These are phyloP conservation scores for Tarsius wallacei DNA, from an alignment of 2,797 vertebrate genomes.

Conservation along the genomic window DNA sequence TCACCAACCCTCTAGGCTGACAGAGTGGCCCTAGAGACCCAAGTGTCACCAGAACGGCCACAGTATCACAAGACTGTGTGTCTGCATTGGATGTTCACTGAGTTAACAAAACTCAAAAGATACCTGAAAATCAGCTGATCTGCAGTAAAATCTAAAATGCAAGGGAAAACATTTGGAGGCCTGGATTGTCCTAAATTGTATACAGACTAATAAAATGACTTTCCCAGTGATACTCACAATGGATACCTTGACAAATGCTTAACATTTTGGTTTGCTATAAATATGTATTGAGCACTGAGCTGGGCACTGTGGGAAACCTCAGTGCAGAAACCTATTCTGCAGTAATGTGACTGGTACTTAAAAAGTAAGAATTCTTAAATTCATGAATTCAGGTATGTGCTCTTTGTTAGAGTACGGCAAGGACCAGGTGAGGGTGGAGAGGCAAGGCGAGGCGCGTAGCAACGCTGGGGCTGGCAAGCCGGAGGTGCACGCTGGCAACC, in stretches of 20 bases:
- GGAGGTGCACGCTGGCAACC: no score
- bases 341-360: slow-evolving; percentile 39
- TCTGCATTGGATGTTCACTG: background rate
- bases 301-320: slow-evolving; percentile 7
- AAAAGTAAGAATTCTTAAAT: slow-evolving; percentile 19
- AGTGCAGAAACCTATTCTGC: background rate
- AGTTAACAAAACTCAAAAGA: background rate
- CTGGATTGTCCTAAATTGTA: background rate
- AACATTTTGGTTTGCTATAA: slow-evolving; percentile 11
- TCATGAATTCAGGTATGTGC: background rate
- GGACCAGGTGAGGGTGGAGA: no score
- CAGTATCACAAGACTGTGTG: slow-evolving; percentile 6
- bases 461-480: no score
- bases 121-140: background rate
- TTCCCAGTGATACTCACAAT: background rate
- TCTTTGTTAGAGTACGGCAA: background rate
- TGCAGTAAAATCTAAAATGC: background rate
- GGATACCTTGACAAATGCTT: background rate
- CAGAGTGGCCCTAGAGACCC: background rate
- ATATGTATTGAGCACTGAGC: background rate
- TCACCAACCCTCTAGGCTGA: background rate
- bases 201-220: background rate
- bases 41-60: background rate
- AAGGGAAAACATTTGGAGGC: background rate
- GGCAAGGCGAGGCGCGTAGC: no score